phyloP scores from a whole-genome alignment of 2,797 vertebrate species.

The Typhlichthys eigenmanni region DNA sequence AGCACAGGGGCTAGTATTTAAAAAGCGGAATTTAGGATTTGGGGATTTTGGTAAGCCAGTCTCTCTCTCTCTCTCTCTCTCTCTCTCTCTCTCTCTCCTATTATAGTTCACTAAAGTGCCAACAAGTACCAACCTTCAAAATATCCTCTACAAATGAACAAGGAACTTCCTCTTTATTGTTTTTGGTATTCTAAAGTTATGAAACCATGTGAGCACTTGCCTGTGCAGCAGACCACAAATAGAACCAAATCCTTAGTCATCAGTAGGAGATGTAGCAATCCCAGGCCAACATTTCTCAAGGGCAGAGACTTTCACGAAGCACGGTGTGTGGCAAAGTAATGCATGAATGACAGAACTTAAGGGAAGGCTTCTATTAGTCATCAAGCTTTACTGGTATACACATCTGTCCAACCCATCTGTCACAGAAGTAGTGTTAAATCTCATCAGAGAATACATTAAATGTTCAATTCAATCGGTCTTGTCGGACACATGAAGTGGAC shows the following conservation, averaged over 20 bases:
- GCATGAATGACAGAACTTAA: constrained; percentile 35
- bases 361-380: constrained; percentile 52
- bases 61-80: constrained; percentile 25
- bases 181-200: constrained; percentile 37
- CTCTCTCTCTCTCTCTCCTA: constrained; percentile 1
- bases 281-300: constrained; percentile 48
- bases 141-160: constrained; percentile 5
- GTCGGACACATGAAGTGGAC: constrained; percentile 50
- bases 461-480: constrained; percentile 19
- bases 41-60: constrained; percentile 51
- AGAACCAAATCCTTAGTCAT: constrained; percentile 24
- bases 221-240: constrained; percentile 9
- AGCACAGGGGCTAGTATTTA: constrained; percentile 16
- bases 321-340: constrained; percentile 45
- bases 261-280: constrained; percentile 21
- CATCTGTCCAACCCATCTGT: constrained; percentile 27
- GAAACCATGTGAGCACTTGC: neutral
- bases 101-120: constrained; percentile 9
- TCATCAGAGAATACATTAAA: constrained; percentile 33
- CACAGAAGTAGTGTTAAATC: constrained; percentile 38
- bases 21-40: constrained; percentile 51
- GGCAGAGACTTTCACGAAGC: constrained; percentile 17
- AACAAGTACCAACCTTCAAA: constrained; percentile 19
- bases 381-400: constrained; percentile 24
- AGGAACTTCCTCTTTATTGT: constrained; percentile 47